These are phyloP conservation scores for Atrichornis clamosus DNA, from an alignment of 2,113 vertebrate species.

Conservation along the genomic window DNA sequence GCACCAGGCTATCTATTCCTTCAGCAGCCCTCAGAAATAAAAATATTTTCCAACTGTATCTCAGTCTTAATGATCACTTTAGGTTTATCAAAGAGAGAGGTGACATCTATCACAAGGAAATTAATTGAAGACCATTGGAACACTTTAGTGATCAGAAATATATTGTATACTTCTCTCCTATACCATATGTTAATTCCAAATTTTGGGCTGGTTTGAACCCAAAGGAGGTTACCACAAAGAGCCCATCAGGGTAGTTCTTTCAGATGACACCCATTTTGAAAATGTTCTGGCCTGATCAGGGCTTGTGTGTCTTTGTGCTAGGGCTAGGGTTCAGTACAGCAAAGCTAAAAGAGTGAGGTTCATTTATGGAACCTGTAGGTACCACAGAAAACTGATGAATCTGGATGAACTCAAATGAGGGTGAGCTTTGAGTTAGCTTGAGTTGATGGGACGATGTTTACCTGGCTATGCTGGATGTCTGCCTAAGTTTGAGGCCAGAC, in stretches of 20 bases:
- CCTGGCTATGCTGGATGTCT: neutral
- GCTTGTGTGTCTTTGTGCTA: neutral
- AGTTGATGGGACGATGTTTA: neutral
- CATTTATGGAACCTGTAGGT: neutral
- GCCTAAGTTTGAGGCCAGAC: neutral
- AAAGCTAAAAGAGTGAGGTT: neutral
- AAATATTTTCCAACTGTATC: neutral
- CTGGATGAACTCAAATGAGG: neutral
- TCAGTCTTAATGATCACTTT: neutral
- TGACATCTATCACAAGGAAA: neutral
- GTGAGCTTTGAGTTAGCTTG: neutral
- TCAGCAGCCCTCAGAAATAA: neutral
- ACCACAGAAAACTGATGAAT: neutral
- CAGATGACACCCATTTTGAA: neutral
- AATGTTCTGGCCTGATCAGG: neutral
- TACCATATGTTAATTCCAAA: neutral
- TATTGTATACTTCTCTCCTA: neutral
- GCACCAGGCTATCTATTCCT: neutral
- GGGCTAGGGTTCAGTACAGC: neutral
- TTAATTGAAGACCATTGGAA: neutral
- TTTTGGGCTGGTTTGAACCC: neutral
- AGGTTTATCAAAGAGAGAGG: neutral
- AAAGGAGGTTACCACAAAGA: neutral
- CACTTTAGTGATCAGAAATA: neutral
- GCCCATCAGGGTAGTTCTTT: neutral